phyloP scores from a whole-genome alignment of 2,113 vertebrate genomes.

The crab-eating macaque (Macaca fascicularis) region T2T-MFA8v1.1 NC_088395.1:140693501-140694000 shows the following conservation, averaged over 20 bases:
- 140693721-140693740: background rate
- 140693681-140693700: background rate
- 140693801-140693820: background rate
- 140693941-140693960: background rate
- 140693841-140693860: background rate
- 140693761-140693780: background rate
- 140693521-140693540: background rate
- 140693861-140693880: background rate
- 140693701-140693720: background rate
- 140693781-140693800: background rate
- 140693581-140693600: background rate
- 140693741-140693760: background rate
- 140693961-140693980: background rate
- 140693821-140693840: background rate
- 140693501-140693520: constrained; percentile 8
- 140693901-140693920: background rate
- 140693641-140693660: background rate
- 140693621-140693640: background rate
- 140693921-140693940: background rate
- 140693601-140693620: constrained; percentile 3
- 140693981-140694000: background rate
- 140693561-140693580: background rate
- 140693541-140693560: too few species aligned
- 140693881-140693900: background rate
- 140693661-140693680: background rate